Conservation (phyloP, 2,888 invertebrate genomes). For the Uloborus plumipes region DNA sequence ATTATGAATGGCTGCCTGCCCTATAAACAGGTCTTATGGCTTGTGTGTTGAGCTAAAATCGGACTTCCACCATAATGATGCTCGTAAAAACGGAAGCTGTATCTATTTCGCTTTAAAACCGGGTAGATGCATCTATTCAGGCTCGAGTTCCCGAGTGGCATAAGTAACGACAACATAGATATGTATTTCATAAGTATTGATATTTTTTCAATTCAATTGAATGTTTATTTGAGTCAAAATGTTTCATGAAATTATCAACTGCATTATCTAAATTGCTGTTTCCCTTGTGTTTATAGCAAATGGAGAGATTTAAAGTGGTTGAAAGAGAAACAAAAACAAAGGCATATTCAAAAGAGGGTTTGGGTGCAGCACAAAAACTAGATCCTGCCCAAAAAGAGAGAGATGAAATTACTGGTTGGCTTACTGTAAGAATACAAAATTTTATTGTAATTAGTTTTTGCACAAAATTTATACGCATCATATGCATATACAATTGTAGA, state of each 20-base stretch:
- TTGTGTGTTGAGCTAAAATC: too few species aligned
- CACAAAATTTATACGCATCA: neutral
- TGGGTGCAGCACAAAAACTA: slow-evolving; percentile 97
- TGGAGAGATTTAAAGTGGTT: slow-evolving; percentile 99
- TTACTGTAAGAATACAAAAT: slow-evolving; percentile 75
- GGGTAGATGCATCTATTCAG: too few species aligned
- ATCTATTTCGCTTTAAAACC: too few species aligned
- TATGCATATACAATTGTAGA: neutral
- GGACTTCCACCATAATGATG: too few species aligned
- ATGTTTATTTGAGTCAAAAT: too few species aligned
- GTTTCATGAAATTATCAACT: neutral
- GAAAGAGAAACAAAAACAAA: slow-evolving; percentile 99
- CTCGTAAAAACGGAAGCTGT: too few species aligned
- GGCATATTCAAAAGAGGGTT: slow-evolving; percentile 99
- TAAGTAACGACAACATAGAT: too few species aligned
- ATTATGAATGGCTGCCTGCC: too few species aligned
- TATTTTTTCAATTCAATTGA: too few species aligned
- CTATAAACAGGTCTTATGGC: too few species aligned
- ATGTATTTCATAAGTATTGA: too few species aligned
- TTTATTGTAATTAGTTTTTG: neutral
- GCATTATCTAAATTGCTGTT: neutral
- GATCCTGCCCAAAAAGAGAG: slow-evolving; percentile 98
- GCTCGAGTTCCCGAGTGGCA: too few species aligned
- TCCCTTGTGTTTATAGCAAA: slow-evolving; percentile 82
- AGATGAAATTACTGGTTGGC: slow-evolving; percentile 95